phyloP scores from a whole-genome alignment of 2,888 invertebrate genomes.

The Noctua comes region DNA sequence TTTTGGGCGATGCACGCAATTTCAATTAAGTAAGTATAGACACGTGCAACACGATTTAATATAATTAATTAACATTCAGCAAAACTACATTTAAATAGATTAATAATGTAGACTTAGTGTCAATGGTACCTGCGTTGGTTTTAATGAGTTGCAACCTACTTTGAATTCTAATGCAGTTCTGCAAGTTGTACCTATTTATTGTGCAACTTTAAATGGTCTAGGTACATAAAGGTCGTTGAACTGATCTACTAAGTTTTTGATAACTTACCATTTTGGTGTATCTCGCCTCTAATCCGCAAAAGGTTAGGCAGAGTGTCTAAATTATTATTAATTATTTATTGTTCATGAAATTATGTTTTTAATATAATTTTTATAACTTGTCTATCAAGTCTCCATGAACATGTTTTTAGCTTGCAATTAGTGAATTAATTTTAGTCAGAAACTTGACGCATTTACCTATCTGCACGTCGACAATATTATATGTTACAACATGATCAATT shows the following conservation, averaged over 20 bases:
- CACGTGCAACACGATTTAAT: conserved; percentile 7
- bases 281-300: too few relatives aligned
- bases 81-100: conserved; percentile 47
- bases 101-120: conserved; percentile 44
- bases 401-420: too few relatives aligned
- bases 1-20: conserved; percentile 5
- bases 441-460: not conserved
- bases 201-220: conserved; percentile 26
- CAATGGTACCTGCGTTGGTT: conserved; percentile 52
- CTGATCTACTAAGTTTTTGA: not conserved
- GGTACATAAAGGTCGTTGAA: conserved; percentile 10
- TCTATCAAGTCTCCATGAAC: not conserved
- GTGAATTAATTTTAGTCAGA: not conserved
- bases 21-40: not conserved
- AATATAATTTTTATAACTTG: not conserved
- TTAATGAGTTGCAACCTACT: conserved; percentile 51
- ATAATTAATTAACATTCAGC: conserved; percentile 23
- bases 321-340: too few relatives aligned
- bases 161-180: conserved; percentile 52
- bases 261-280: not conserved
- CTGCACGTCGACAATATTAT: not conserved
- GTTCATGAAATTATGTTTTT: not conserved
- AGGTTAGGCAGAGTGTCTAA: not conserved
- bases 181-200: conserved; percentile 36
- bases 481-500: conserved; percentile 13